Base-by-base conservation (phyloP, 2,888 invertebrate species). In the Phalangium opilio region DNA sequence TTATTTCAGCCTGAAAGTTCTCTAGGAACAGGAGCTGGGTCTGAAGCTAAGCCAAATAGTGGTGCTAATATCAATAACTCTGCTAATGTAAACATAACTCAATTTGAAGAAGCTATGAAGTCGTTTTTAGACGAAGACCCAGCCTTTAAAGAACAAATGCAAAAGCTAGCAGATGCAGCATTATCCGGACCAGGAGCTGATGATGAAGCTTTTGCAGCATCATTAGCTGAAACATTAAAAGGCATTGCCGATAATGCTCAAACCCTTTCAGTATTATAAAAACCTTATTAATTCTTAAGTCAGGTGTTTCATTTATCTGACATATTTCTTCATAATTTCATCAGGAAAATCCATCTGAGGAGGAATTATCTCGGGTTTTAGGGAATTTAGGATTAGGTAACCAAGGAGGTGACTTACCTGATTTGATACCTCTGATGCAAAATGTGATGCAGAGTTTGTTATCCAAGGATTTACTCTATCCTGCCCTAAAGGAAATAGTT, bases 391-490 rank as follows among this genome's bases (percentile, higher is more conserved):
- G 35, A 20, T 17, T 46, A 11, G 72, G 65, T 21, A 58, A 54
- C 4, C 54, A 53, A 33, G 83, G 82, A 84, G 58, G 81, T 79
- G 14, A 84, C 85, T 1, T 67, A 85, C 5, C 70, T 83, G 8
- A 61, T 3, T 60, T 64, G 38, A 57, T 66, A 58, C 64, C 64
- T 2, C 57, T 66, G 55, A 66, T 68, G 65, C 65, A 67, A 44
- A 60, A 59, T 36, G 61, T 68, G 58, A 67, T 68, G 67, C 62
- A 64, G 48, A 65, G 60, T 19, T 55, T 68, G 11, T 57, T 68
- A 40, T 89, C 90, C 0, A 90, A 91, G 63, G 91, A 91, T 55
- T 79, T 90, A 1, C 68, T 93, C 1, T 81, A 90, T 61, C 90
- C 90, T 0, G 83, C 87, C 3, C 72, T 93, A 12, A 85, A 86